These are phyloP conservation scores for Archaeoteleia sp. DNA, from an alignment of 2,888 invertebrate species.

Conservation along the genomic window DNA sequence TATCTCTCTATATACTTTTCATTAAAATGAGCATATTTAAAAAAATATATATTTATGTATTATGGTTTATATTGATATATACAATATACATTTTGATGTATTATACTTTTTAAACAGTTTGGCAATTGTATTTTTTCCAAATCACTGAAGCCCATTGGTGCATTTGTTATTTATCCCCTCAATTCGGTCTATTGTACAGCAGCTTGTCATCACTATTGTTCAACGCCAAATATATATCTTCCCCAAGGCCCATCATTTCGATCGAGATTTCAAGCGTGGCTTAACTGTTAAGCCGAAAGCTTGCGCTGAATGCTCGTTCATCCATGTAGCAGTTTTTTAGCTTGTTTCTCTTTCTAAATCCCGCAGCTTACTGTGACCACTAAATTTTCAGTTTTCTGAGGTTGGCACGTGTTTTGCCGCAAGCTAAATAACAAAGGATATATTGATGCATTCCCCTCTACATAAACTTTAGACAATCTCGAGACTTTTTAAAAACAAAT, in stretches of 20 bases:
- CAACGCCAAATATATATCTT: constrained; percentile 39
- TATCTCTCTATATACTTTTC: too few species aligned
- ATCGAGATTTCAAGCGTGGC: constrained; percentile 53
- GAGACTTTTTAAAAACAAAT: too few species aligned
- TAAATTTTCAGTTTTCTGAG: constrained; percentile 50
- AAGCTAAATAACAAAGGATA: constrained; percentile 36
- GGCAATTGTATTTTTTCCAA: too few species aligned
- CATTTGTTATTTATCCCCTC: background rate
- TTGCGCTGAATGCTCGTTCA: constrained; percentile 49
- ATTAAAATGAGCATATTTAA: too few species aligned
- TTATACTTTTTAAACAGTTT: too few species aligned
- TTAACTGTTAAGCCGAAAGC: constrained; percentile 53
- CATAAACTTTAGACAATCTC: too few species aligned
- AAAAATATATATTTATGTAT: too few species aligned
- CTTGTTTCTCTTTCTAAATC: constrained; percentile 54
- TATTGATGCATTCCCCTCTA: too few species aligned
- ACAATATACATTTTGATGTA: too few species aligned
- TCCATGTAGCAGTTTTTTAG: constrained; percentile 50
- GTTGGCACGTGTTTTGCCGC: constrained; percentile 53
- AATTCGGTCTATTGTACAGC: background rate
- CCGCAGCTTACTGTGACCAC: constrained; percentile 45
- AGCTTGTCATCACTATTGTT: constrained; percentile 47
- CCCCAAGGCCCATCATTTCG: constrained; percentile 50
- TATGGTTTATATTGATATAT: too few species aligned
- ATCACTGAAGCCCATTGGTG: too few species aligned